Evolutionary conservation across 2,888 invertebrate genomes (phyloP).

Genomic region (Hesperia comma): DNA sequence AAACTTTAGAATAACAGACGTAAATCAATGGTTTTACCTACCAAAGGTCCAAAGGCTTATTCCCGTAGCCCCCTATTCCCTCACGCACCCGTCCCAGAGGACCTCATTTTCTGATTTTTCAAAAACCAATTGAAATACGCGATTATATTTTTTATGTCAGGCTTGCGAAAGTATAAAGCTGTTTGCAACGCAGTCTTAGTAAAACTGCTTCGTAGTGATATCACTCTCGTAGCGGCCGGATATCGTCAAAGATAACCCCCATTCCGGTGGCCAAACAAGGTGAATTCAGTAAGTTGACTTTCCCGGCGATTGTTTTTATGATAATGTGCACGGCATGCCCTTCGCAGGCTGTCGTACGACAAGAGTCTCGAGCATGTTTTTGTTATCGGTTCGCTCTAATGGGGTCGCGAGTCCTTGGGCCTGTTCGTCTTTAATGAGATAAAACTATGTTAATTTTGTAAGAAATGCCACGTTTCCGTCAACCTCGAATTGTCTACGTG

Average conservation of each 20-base stretch:
- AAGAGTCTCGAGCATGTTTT: conserved; percentile 39
- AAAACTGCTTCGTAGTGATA: neutral
- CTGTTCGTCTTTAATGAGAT: conserved; percentile 26
- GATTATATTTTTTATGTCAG: no score
- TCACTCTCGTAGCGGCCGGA: neutral
- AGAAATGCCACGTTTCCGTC: neutral
- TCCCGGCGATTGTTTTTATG: neutral
- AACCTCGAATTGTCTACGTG: conserved; percentile 1
- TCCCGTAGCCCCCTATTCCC: no score
- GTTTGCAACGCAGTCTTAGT: no score
- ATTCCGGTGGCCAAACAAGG: conserved; percentile 5
- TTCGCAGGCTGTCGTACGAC: conserved; percentile 1
- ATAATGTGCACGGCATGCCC: conserved; percentile 9
- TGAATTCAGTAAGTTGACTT: neutral
- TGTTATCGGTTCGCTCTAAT: conserved; percentile 44
- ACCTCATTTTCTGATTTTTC: no score
- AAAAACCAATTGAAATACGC: no score
- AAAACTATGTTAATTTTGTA: conserved; percentile 28
- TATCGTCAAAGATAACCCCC: conserved; percentile 1
- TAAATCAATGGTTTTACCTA: no score
- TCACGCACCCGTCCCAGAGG: no score
- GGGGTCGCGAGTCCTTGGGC: conserved; percentile 46
- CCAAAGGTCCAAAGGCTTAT: no score
- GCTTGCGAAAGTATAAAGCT: no score
- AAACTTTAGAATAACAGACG: no score